A percentile compares a stretch with the other conserved stretches of the same genome.
Conservation (phyloP, 2,888 invertebrate species). For the Sarcophaga caerulescens region DNA sequence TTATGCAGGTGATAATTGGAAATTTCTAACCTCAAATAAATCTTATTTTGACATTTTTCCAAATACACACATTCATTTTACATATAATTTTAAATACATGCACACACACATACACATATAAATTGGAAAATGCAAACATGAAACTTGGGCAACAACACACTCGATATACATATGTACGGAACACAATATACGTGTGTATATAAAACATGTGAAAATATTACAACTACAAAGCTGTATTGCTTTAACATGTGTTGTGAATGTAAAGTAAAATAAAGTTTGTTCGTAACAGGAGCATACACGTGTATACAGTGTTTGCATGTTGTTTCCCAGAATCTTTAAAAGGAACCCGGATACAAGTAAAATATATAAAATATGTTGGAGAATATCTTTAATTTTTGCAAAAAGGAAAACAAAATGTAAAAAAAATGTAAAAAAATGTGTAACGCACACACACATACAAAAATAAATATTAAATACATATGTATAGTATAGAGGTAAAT, state of each 20-base stretch:
- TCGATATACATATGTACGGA: too few relatives aligned
- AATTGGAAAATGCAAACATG: constrained; percentile 25
- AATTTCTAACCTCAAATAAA: constrained; percentile 66
- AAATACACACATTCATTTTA: constrained; percentile 19
- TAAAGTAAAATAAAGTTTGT: neutral
- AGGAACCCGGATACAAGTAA: neutral
- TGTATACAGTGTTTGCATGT: neutral
- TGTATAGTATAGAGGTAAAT: neutral
- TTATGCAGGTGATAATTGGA: constrained; percentile 68
- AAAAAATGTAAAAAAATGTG: too few relatives aligned
- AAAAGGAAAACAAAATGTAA: too few relatives aligned
- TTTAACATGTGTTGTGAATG: neutral
- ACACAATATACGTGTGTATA: neutral
- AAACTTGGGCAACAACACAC: constrained; percentile 31
- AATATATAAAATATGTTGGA: neutral
- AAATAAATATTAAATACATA: constrained; percentile 7
- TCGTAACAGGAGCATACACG: neutral
- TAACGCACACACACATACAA: neutral
- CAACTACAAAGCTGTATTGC: neutral
- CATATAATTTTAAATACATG: neutral
- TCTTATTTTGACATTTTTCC: constrained; percentile 64
- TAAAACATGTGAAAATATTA: neutral
- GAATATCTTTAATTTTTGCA: constrained; percentile 5
- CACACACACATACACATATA: neutral
- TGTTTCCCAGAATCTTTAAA: neutral